Conservation (phyloP, 1,140 invertebrate genomes). For the Drosophila pruinosa region DNA sequence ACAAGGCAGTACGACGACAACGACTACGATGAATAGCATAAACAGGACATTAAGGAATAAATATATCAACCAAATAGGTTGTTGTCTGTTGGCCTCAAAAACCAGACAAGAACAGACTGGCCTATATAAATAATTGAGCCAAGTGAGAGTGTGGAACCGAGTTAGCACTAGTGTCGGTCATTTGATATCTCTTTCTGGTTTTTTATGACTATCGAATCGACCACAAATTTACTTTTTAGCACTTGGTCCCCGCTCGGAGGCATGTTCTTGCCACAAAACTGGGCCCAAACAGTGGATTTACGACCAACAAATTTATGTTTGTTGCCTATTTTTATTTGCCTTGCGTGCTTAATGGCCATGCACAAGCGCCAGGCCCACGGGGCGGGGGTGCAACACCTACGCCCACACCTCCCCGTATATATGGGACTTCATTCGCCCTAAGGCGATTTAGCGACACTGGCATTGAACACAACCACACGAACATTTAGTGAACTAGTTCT, state of each 20-base stretch:
- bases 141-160: conserved; percentile 2
- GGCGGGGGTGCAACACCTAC: not conserved
- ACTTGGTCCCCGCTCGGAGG: conserved; percentile 71
- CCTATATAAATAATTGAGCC: conserved; percentile 45
- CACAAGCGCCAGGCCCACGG: not conserved
- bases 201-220: conserved; percentile 80
- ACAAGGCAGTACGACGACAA: not conserved
- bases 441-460: conserved; percentile 44
- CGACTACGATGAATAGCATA: conserved; percentile 64
- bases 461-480: conserved; percentile 16
- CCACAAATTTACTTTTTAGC: conserved; percentile 82
- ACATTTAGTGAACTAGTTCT: conserved; percentile 52
- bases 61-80: conserved; percentile 62
- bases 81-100: conserved; percentile 15
- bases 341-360: conserved; percentile 77
- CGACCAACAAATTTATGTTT: conserved; percentile 81
- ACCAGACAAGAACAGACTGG: conserved; percentile 6
- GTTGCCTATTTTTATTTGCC: conserved; percentile 80
- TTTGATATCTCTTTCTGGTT: conserved; percentile 21
- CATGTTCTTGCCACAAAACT: conserved; percentile 53
- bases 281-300: conserved; percentile 64
- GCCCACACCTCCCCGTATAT: not conserved
- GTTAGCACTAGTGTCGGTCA: conserved; percentile 13
- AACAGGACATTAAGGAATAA: conserved; percentile 75
- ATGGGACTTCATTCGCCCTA: conserved; percentile 11